phyloP scores from a whole-genome alignment of 2,113 vertebrate species.

The Phoxinus phoxinus region DNA sequence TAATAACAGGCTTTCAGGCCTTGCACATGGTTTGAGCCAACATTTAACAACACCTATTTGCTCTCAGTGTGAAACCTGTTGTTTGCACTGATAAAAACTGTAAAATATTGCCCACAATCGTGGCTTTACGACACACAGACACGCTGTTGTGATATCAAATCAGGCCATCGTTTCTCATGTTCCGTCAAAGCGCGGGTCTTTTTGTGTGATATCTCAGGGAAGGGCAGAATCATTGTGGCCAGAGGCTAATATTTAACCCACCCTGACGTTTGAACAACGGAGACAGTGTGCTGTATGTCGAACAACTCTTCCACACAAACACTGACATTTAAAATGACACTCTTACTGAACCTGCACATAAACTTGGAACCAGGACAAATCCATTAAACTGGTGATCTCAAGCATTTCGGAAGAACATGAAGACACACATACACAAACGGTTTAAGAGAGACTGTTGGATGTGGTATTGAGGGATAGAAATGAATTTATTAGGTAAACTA shows the following conservation, averaged over 20 bases:
- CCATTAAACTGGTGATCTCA: constrained; percentile 30
- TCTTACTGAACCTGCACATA: constrained; percentile 20
- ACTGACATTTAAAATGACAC: constrained; percentile 22
- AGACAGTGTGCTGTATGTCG: constrained; percentile 57
- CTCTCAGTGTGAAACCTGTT: background rate
- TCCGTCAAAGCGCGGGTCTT: constrained; percentile 51
- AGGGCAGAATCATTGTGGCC: constrained; percentile 57
- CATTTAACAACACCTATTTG: background rate
- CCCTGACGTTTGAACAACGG: constrained; percentile 61
- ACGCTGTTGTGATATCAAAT: constrained; percentile 21
- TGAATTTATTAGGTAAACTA: background rate
- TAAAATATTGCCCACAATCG: background rate
- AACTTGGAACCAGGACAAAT: constrained; percentile 28
- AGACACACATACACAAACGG: background rate
- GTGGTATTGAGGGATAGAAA: background rate
- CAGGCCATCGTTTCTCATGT: constrained; percentile 51
- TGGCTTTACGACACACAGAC: background rate
- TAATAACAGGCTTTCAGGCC: background rate
- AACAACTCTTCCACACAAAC: constrained; percentile 34
- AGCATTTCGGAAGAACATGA: constrained; percentile 26
- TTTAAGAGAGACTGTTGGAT: background rate
- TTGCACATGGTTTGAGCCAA: background rate
- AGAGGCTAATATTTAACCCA: constrained; percentile 69
- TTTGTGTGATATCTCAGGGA: constrained; percentile 62
- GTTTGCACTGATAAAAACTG: constrained; percentile 17